Percentiles rank a stretch among this genome's conserved stretches.
These are phyloP conservation scores for Phenganax stokvisi DNA, from an alignment of 92 coral and sea anemone species.

Conservation along the genomic window DNA sequence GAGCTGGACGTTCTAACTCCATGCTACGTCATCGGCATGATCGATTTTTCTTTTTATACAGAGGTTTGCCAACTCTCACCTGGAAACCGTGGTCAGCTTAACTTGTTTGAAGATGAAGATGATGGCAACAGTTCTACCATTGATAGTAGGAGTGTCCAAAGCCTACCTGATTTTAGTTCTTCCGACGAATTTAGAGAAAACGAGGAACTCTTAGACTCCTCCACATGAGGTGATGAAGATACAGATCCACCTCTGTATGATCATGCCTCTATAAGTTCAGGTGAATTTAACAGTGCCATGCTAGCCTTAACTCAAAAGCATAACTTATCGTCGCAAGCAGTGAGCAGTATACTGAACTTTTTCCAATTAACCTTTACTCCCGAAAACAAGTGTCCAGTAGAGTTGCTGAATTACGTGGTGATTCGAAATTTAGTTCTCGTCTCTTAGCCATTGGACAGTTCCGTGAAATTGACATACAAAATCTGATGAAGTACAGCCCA, in stretches of 20 bases:
- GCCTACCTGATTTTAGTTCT: too few relatives aligned
- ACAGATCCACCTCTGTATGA: background rate
- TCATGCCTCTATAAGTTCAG: background rate
- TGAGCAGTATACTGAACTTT: background rate
- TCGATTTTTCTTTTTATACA: too few relatives aligned
- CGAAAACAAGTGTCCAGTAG: background rate
- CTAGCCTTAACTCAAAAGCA: background rate
- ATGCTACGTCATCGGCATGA: too few relatives aligned
- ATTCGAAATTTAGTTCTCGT: conserved; percentile 10
- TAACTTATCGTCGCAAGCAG: background rate
- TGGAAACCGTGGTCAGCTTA: too few relatives aligned
- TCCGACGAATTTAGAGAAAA: background rate
- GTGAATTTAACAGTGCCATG: background rate
- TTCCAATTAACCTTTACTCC: background rate
- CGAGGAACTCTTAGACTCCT: background rate
- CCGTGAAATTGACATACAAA: conserved; percentile 13
- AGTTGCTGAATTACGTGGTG: background rate
- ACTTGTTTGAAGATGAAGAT: too few relatives aligned
- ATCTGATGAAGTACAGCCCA: conserved; percentile 20
- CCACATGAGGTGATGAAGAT: background rate
- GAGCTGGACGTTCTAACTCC: too few relatives aligned
- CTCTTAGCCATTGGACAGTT: conserved; percentile 20
- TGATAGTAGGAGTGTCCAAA: too few relatives aligned
- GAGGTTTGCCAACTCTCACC: too few relatives aligned
- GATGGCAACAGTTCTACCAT: too few relatives aligned